Conservation (phyloP, 2,888 invertebrate genomes). For the Caenorhabditis macrosperma region DNA sequence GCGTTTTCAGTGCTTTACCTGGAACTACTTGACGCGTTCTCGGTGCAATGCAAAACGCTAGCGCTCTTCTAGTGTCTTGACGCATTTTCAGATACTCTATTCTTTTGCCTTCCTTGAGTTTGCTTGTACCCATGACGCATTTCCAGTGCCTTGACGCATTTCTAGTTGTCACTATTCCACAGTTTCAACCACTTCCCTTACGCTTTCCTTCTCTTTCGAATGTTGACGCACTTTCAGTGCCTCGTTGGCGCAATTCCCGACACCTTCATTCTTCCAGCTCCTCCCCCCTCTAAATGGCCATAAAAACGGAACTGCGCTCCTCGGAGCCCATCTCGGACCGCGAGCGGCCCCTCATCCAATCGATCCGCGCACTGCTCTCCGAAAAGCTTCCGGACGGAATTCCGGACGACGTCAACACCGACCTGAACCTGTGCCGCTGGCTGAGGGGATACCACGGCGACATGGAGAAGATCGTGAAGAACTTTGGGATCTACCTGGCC, state of each 20-base stretch:
- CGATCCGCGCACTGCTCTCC: conserved; percentile 39
- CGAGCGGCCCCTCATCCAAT: conserved; percentile 29
- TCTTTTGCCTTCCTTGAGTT: no score
- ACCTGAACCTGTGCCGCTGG: conserved; percentile 70
- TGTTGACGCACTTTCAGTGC: no score
- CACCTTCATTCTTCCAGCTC: not conserved
- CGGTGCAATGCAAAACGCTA: no score
- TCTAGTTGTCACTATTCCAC: not conserved
- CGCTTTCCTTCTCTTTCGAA: no score
- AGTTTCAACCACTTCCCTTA: not conserved
- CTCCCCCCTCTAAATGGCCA: conserved; percentile 28
- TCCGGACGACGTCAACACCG: conserved; percentile 71
- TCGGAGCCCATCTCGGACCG: conserved; percentile 42
- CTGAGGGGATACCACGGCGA: conserved; percentile 67
- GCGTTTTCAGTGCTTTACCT: no score
- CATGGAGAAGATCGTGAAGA: conserved; percentile 57
- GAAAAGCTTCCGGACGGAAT: conserved; percentile 60
- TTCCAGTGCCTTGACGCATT: not conserved
- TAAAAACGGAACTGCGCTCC: conserved; percentile 32
- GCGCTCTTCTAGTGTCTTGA: no score
- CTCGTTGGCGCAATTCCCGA: no score
- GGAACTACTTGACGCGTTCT: no score
- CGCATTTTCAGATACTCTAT: no score
- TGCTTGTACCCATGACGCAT: no score
- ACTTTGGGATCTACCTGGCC: conserved; percentile 64